phyloP scores from a whole-genome alignment of 2,797 vertebrate species.

The Ctenochaetus hawaiiensis region DNA sequence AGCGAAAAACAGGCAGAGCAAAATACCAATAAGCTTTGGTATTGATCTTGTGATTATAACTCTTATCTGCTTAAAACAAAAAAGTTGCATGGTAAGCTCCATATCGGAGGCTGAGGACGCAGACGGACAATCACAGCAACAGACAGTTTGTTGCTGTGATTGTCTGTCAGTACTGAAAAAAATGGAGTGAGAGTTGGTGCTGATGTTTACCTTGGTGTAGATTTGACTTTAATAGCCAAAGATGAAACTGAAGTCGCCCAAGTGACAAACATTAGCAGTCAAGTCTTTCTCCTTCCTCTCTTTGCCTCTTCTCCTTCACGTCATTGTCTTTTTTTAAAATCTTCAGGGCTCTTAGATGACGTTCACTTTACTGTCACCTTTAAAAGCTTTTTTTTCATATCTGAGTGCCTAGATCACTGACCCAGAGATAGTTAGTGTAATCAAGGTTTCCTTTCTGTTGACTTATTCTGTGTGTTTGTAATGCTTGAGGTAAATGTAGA shows the following conservation, averaged over 20 bases:
- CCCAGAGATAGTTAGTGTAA: slow-evolving; percentile 40
- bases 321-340: slow-evolving; percentile 7
- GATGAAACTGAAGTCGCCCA: background rate
- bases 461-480: slow-evolving; percentile 11
- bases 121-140: background rate
- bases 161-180: slow-evolving; percentile 23
- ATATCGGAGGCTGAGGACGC: slow-evolving; percentile 40
- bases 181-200: slow-evolving; percentile 7
- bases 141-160: slow-evolving; percentile 20
- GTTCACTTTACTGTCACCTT: slow-evolving; percentile 30
- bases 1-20: slow-evolving; percentile 59
- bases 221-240: slow-evolving; percentile 46
- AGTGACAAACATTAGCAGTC: slow-evolving; percentile 20
- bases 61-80: slow-evolving; percentile 67
- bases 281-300: background rate
- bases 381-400: slow-evolving; percentile 16
- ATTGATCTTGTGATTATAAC: slow-evolving; percentile 79
- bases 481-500: slow-evolving; percentile 3
- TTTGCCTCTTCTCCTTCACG: background rate
- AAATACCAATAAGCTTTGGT: slow-evolving; percentile 69
- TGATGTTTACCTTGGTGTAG: slow-evolving; percentile 20
- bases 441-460: slow-evolving; percentile 42
- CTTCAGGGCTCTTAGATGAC: slow-evolving; percentile 23
- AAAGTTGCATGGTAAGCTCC: slow-evolving; percentile 52
- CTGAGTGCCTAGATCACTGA: slow-evolving; percentile 36